A percentile compares a stretch with the other conserved stretches of the same genome.
Conservation (phyloP, 1,140 invertebrate genomes). For the Bathynomus jamesi region DNA sequence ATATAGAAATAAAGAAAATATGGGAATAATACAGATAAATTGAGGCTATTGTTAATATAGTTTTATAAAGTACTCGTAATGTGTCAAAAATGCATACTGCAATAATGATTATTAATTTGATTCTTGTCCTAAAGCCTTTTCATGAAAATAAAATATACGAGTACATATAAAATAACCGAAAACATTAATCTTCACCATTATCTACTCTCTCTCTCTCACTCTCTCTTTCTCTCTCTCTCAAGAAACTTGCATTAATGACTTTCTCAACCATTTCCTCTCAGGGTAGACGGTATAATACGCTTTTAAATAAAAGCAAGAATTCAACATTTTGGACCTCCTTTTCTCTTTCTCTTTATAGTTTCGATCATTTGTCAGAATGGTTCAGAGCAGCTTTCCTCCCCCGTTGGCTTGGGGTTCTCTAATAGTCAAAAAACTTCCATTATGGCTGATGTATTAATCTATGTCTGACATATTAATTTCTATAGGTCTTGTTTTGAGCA, state of each 20-base stretch:
- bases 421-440: background rate
- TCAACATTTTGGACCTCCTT: background rate
- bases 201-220: too few species aligned
- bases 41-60: too few species aligned
- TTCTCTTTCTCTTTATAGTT: background rate
- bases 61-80: too few species aligned
- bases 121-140: too few species aligned
- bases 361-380: background rate
- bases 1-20: too few species aligned
- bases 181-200: too few species aligned
- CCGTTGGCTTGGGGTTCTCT: background rate
- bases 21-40: too few species aligned
- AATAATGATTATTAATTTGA: too few species aligned
- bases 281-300: background rate
- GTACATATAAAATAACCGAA: too few species aligned
- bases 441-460: background rate
- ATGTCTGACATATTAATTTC: background rate
- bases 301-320: background rate
- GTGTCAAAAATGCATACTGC: too few species aligned
- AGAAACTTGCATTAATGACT: slow-evolving; percentile 1
- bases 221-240: background rate
- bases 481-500: background rate
- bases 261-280: background rate
- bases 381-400: background rate
- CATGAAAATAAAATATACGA: too few species aligned